Conservation (phyloP, 2,113 vertebrate species). For the Peromyscus maniculatus region DNA sequence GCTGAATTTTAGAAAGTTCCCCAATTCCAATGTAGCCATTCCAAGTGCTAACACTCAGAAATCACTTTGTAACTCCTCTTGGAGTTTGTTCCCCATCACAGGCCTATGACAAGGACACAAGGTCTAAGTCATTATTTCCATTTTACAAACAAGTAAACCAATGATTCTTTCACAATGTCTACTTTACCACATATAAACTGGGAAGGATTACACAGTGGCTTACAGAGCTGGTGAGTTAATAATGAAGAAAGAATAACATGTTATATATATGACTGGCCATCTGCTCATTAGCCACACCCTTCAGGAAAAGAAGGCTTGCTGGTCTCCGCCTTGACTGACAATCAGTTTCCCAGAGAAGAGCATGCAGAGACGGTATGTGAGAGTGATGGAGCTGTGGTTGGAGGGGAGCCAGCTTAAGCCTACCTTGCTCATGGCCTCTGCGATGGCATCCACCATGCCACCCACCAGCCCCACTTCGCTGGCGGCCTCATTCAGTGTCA, state of each 20-base stretch:
- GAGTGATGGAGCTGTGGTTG: not conserved
- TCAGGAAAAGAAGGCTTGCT: not conserved
- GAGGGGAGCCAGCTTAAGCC: conserved; percentile 53
- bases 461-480: conserved; percentile 98
- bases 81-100: not conserved
- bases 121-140: not conserved
- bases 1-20: not conserved
- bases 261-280: not conserved
- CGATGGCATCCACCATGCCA: conserved; percentile 98
- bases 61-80: not conserved
- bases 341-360: not conserved
- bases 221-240: not conserved
- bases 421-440: conserved; percentile 97
- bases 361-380: not conserved
- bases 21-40: not conserved
- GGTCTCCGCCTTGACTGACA: not conserved
- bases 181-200: not conserved
- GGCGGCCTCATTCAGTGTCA: conserved; percentile 97
- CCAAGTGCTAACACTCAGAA: not conserved
- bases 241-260: not conserved
- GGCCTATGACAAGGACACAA: not conserved
- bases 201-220: not conserved
- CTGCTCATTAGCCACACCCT: not conserved
- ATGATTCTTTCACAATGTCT: not conserved
- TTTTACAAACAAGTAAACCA: not conserved